Percentiles rank a stretch among this genome's conserved stretches.
These are phyloP conservation scores for Acanthosepion esculentum DNA, from an alignment of 2,888 invertebrate species.

Conservation along the genomic window DNA sequence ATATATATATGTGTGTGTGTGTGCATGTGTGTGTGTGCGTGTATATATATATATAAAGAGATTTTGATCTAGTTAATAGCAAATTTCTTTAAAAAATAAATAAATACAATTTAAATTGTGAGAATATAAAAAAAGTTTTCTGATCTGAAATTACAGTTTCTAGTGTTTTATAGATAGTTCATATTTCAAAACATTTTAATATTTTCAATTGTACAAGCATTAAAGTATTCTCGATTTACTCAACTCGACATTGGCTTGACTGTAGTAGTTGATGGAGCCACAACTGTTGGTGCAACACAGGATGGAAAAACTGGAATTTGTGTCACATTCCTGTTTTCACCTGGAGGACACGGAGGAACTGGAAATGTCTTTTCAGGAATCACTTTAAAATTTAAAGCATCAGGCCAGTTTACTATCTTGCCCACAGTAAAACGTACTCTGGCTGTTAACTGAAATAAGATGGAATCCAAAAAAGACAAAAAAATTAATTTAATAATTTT, in stretches of 20 bases:
- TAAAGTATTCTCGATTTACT: background rate
- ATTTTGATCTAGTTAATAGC: too few species aligned
- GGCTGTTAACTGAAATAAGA: slow-evolving; percentile 20
- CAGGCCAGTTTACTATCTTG: background rate
- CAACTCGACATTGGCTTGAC: background rate
- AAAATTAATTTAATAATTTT: background rate
- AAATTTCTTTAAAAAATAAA: too few species aligned
- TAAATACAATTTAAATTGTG: too few species aligned
- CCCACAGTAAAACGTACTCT: background rate
- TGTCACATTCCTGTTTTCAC: background rate
- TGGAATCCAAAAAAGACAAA: background rate
- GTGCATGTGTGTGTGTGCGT: too few species aligned
- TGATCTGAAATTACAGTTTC: too few species aligned
- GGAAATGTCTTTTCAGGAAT: background rate
- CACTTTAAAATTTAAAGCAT: background rate
- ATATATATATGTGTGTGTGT: too few species aligned
- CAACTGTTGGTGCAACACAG: background rate
- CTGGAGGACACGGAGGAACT: background rate
- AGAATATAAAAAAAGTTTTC: too few species aligned
- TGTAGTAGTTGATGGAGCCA: background rate
- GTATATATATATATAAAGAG: too few species aligned
- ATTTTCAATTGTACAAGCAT: background rate
- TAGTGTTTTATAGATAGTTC: background rate
- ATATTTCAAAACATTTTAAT: background rate
- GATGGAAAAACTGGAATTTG: background rate